Conservation (phyloP, 53 echinoderm and acorn worm species). For the Arbacia lixula region DNA sequence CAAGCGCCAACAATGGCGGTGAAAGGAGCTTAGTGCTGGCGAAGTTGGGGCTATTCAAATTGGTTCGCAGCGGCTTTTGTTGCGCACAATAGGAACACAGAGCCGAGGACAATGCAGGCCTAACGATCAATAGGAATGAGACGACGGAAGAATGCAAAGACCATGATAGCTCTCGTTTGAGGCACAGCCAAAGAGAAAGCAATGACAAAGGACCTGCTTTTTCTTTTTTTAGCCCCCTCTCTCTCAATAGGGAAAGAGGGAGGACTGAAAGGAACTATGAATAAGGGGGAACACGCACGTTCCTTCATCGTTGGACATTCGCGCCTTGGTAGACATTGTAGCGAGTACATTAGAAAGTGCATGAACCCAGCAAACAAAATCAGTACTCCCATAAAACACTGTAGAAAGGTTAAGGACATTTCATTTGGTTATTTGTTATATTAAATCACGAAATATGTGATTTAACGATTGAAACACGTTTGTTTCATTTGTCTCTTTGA, state of each 20-base stretch:
- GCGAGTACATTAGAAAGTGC: too few species aligned
- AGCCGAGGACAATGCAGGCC: slow-evolving; percentile 2
- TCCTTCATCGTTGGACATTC: too few species aligned
- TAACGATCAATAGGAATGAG: slow-evolving; percentile 1
- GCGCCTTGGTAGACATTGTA: too few species aligned
- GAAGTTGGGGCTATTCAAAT: slow-evolving; percentile 56
- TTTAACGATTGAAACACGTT: too few species aligned
- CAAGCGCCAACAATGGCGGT: slow-evolving; percentile 41
- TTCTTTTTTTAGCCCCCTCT: background rate
- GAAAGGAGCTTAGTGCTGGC: slow-evolving; percentile 53
- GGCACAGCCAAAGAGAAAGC: slow-evolving; percentile 15
- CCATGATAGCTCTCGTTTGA: slow-evolving; percentile 32
- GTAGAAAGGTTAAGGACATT: too few species aligned
- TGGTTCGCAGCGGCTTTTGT: slow-evolving; percentile 41
- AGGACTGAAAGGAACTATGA: too few species aligned
- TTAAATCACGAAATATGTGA: too few species aligned
- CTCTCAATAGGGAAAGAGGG: slow-evolving; percentile 23
- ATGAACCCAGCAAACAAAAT: too few species aligned
- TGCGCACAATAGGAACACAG: slow-evolving; percentile 38
- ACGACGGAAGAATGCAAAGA: slow-evolving; percentile 31
- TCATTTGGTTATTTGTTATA: too few species aligned
- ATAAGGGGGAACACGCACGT: too few species aligned
- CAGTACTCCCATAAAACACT: too few species aligned
- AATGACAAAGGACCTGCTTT: slow-evolving; percentile 9
- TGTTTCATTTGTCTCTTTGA: too few species aligned